Percentiles rank a stretch among this genome's conserved stretches.
phyloP scores from a whole-genome alignment of 2,113 vertebrate species.

The Neomonachus schauinslandi region DNA sequence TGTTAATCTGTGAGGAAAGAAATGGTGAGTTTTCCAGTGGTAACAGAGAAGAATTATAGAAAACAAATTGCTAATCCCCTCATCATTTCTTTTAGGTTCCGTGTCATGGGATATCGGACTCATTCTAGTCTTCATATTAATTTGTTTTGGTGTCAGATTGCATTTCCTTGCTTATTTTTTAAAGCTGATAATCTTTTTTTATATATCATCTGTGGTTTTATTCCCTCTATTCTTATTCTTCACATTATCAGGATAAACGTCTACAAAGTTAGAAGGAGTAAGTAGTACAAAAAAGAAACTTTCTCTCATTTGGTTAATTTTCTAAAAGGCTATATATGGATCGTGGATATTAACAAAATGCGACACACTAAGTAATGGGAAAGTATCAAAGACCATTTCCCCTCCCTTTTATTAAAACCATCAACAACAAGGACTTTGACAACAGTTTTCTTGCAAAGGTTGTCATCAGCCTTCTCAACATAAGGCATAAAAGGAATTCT shows the following conservation, averaged over 20 bases:
- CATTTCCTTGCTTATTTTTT: conserved; percentile 16
- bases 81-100: not conserved
- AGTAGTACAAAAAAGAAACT: not conserved
- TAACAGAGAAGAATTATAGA: not conserved
- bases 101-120: not conserved
- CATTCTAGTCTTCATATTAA: not conserved
- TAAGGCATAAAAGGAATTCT: conserved; percentile 21
- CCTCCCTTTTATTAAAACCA: conserved; percentile 51
- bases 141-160: conserved; percentile 3
- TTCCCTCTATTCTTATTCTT: not conserved
- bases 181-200: not conserved
- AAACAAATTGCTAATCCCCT: not conserved
- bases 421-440: conserved; percentile 29
- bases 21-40: not conserved
- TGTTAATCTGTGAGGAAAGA: not conserved
- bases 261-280: not conserved
- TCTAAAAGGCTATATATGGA: not conserved
- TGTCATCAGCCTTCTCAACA: not conserved
- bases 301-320: conserved; percentile 44
- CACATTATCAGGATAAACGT: not conserved
- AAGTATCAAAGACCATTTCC: conserved; percentile 32
- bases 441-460: conserved; percentile 3
- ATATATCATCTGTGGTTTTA: not conserved
- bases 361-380: not conserved
- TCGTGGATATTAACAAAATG: not conserved